Base-by-base conservation (phyloP, 2,888 invertebrate genomes). In the Ornithoptera priamus region DNA sequence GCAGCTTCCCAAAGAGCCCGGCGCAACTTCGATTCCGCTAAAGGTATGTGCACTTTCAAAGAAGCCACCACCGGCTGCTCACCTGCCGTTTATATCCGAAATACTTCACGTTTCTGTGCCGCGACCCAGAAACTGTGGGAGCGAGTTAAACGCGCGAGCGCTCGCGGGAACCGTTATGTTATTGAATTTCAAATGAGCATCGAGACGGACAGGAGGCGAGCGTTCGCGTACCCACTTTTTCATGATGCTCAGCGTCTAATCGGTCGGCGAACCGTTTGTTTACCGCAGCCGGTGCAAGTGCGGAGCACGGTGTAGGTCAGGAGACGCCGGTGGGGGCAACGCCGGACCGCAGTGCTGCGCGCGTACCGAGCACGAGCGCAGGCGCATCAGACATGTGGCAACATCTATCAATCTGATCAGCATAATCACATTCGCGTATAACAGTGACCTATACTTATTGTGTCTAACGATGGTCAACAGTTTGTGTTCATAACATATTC, bases 181-280 rank as follows among this genome's bases (percentile, higher is more conserved):
- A 86, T 87, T 88, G 89, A 89, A 88, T 89, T 86, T 88, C 87
- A 88, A 90, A 90, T 90, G 84, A 78, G 83, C 80, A 79, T 77
- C 76, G 78, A 80, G 77, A 79, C 81, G 76, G 73, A 71, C 75
- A 67, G 78, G 77, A 80, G 82, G 76, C 78, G 73, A 76, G 76
- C 80, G 78, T 74, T 74, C 71, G 75, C 79, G 78, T 77, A 78
- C 78, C 80, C 78, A 80, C 79, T 79, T 83, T 80, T 84, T 80
- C 75, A 76, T 80, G 80, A 81, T 78, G 80, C 78, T 80, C 78
- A 75, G 79, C 81, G 78, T 83, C 83, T 86, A 90, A 91, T 92
- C 91, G 92, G 89, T 90, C 91, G 90, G 81, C 89, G 92, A 92
- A 92, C 92, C 90, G 90, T 89, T 89, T 91, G 91, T 91, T 90